These are phyloP conservation scores for Nixonia krombeini DNA, from an alignment of 1,140 invertebrate species.

Conservation along the genomic window DNA sequence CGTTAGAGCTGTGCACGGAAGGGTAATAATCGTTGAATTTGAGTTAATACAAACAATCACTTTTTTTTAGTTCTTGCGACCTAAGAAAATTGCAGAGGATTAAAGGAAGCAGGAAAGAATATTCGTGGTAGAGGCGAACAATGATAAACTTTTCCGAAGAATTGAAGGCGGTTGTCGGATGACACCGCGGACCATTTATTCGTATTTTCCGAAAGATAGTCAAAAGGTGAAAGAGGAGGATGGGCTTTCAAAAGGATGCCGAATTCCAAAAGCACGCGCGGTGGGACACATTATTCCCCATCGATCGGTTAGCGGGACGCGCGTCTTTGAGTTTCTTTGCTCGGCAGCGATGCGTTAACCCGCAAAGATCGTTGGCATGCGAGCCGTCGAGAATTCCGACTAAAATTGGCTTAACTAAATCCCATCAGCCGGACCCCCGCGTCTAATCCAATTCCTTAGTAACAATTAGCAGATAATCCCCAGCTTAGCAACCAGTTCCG, in stretches of 20 bases:
- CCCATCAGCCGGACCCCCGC: conserved; percentile 10
- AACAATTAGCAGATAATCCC: conserved; percentile 48
- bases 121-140: neutral
- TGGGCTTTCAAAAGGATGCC: neutral
- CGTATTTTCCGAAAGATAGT: conserved; percentile 2
- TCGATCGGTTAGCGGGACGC: neutral
- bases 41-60: no score
- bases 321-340: conserved; percentile 2
- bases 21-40: no score
- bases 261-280: conserved; percentile 10
- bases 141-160: neutral
- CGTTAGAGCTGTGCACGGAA: no score
- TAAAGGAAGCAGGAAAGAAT: neutral
- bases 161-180: conserved; percentile 1
- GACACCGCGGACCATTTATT: conserved; percentile 3
- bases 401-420: conserved; percentile 52
- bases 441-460: conserved; percentile 53
- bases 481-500: conserved; percentile 12
- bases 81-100: neutral
- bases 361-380: conserved; percentile 7
- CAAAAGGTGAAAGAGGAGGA: conserved; percentile 2
- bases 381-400: conserved; percentile 10
- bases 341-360: conserved; percentile 34
- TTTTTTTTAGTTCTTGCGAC: no score
- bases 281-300: neutral